These are phyloP conservation scores for Trogon melanurus DNA, from an alignment of 2,113 vertebrate genomes.

Conservation along the genomic window DNA sequence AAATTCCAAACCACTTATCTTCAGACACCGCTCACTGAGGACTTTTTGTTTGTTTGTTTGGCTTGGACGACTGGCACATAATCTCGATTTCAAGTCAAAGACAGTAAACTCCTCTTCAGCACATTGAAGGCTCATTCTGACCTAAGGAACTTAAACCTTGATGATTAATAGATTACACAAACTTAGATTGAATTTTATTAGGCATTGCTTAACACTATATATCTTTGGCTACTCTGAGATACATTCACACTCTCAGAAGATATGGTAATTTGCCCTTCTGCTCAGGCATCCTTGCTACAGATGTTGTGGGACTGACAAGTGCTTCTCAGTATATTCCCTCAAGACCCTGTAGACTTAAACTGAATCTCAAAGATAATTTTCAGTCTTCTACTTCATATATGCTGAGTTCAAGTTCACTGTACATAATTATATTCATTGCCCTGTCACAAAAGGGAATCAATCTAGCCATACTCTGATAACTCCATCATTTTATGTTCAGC, in stretches of 20 bases:
- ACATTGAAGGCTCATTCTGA: neutral
- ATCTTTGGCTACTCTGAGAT: slow-evolving; percentile 23
- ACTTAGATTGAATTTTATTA: slow-evolving; percentile 25
- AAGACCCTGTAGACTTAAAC: neutral
- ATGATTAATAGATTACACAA: neutral
- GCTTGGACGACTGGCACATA: slow-evolving; percentile 18
- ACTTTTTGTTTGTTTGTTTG: neutral
- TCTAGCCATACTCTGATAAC: neutral
- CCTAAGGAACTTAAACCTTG: neutral
- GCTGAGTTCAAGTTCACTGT: slow-evolving; percentile 30
- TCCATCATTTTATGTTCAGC: neutral
- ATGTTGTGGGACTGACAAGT: slow-evolving; percentile 50
- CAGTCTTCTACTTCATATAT: slow-evolving; percentile 1
- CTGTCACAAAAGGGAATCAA: neutral
- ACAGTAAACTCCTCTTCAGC: slow-evolving; percentile 23
- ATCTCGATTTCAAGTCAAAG: slow-evolving; percentile 38
- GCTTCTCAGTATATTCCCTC: neutral
- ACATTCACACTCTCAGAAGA: neutral
- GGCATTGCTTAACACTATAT: neutral
- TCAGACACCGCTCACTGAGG: slow-evolving; percentile 3
- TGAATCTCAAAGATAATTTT: slow-evolving; percentile 54
- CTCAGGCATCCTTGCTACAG: slow-evolving; percentile 26
- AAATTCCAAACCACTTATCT: slow-evolving; percentile 35
- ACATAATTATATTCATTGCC: neutral
- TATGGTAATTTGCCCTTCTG: slow-evolving; percentile 37